Percentiles rank a stretch among this genome's conserved stretches.
Evolutionary conservation across 2,797 vertebrate species (phyloP).

Genomic region (Emys orbicularis): DNA sequence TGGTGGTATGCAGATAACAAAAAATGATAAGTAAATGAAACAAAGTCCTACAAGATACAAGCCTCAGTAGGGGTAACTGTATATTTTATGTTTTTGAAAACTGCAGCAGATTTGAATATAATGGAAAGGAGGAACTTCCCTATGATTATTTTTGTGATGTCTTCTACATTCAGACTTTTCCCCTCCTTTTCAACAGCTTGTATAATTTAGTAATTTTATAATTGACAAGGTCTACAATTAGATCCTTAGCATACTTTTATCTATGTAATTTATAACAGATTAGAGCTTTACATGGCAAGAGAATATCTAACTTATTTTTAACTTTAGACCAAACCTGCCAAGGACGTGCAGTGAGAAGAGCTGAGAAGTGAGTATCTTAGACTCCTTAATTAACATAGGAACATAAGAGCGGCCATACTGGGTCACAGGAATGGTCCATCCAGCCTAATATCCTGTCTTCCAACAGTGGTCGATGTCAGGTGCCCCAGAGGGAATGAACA

Average conservation of each 20-base stretch:
- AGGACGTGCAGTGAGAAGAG: constrained; percentile 20
- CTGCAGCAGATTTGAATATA: neutral
- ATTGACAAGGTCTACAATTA: neutral
- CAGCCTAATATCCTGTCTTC: no score
- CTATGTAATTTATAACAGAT: neutral
- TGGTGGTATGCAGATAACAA: neutral
- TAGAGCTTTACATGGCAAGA: neutral
- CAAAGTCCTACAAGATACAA: neutral
- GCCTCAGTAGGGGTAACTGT: neutral
- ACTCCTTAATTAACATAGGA: constrained; percentile 35
- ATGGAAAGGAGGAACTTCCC: neutral
- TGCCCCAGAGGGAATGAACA: no score
- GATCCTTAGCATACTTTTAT: neutral
- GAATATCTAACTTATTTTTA: neutral
- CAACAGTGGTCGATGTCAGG: no score
- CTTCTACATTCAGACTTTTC: neutral
- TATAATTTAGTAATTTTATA: neutral
- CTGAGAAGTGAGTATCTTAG: constrained; percentile 23
- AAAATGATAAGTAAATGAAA: fast-evolving
- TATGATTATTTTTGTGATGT: neutral
- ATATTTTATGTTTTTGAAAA: neutral
- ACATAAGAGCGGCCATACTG: no score
- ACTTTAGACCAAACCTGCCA: constrained; percentile 30
- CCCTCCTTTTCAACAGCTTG: neutral
- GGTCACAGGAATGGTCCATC: no score